Conservation (phyloP, 2,888 invertebrate genomes). For the Caenorhabditis zanzibari region DNA sequence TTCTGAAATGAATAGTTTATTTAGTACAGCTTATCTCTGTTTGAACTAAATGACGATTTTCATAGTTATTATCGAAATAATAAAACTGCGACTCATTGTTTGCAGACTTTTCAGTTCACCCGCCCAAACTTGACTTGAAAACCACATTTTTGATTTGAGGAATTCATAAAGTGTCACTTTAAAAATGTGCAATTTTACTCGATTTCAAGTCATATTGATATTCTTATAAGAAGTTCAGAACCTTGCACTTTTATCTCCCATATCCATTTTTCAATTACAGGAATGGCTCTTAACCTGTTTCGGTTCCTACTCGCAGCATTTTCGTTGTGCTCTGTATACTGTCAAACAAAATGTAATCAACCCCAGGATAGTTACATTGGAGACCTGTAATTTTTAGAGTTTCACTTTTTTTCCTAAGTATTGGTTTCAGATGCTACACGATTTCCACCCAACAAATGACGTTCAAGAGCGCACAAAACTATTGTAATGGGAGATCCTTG, state of each 20-base stretch:
- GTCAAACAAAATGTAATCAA: constrained; percentile 3
- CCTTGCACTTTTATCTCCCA: background rate
- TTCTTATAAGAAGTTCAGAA: background rate
- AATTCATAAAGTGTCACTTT: no score
- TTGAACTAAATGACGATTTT: no score
- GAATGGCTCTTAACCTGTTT: background rate
- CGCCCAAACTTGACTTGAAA: no score
- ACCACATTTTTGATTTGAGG: no score
- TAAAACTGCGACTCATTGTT: no score
- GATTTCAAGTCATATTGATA: no score
- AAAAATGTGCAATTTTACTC: no score
- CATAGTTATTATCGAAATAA: no score
- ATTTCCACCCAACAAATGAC: background rate
- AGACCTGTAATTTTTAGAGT: constrained; percentile 20
- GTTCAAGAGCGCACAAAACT: constrained; percentile 8
- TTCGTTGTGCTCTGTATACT: background rate
- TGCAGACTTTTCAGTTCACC: no score
- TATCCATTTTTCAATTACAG: background rate
- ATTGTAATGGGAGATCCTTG: background rate
- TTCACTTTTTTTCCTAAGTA: background rate
- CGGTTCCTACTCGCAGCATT: background rate
- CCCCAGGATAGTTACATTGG: constrained; percentile 31
- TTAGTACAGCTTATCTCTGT: no score
- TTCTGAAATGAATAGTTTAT: background rate
- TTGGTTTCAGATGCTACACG: constrained; percentile 27